Conservation (phyloP, 2,888 invertebrate species). For the Pemphredon lugubris region DNA sequence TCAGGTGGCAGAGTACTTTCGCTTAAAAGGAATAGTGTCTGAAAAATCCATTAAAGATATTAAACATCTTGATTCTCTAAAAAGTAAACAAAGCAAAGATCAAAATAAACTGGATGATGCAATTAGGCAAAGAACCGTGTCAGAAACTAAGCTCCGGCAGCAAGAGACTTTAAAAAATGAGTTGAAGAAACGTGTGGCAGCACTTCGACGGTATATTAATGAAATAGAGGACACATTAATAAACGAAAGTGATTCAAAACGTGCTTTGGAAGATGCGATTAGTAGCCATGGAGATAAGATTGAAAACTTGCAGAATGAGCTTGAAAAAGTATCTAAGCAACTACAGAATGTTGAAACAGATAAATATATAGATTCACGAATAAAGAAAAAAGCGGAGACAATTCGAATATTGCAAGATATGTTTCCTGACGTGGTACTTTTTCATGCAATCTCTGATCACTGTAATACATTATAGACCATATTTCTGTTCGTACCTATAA, state of each 20-base stretch:
- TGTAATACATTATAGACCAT: too few relatives aligned
- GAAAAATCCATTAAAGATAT: slow-evolving; percentile 92
- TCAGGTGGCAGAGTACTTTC: slow-evolving; percentile 92
- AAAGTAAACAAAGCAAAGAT: slow-evolving; percentile 95
- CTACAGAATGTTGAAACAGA: slow-evolving; percentile 95
- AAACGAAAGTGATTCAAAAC: slow-evolving; percentile 89
- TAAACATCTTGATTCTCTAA: slow-evolving; percentile 94
- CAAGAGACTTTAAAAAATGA: slow-evolving; percentile 94
- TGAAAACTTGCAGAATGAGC: slow-evolving; percentile 88
- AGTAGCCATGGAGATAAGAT: slow-evolving; percentile 90
- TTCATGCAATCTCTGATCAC: too few relatives aligned
- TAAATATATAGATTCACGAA: slow-evolving; percentile 94
- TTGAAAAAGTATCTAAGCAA: slow-evolving; percentile 92
- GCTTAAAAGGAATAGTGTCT: slow-evolving; percentile 94
- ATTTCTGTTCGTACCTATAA: too few relatives aligned
- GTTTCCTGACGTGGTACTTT: slow-evolving; percentile 90
- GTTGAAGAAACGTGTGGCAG: slow-evolving; percentile 93
- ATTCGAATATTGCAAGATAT: slow-evolving; percentile 96
- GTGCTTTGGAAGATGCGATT: slow-evolving; percentile 90
- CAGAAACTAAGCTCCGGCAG: slow-evolving; percentile 91
- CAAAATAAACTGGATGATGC: slow-evolving; percentile 96
- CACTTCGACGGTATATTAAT: slow-evolving; percentile 87
- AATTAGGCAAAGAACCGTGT: slow-evolving; percentile 89
- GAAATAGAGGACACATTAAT: slow-evolving; percentile 91
- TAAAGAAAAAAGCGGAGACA: slow-evolving; percentile 95